phyloP scores from a whole-genome alignment of 2,797 vertebrate species.

The Alectoris magna region DNA sequence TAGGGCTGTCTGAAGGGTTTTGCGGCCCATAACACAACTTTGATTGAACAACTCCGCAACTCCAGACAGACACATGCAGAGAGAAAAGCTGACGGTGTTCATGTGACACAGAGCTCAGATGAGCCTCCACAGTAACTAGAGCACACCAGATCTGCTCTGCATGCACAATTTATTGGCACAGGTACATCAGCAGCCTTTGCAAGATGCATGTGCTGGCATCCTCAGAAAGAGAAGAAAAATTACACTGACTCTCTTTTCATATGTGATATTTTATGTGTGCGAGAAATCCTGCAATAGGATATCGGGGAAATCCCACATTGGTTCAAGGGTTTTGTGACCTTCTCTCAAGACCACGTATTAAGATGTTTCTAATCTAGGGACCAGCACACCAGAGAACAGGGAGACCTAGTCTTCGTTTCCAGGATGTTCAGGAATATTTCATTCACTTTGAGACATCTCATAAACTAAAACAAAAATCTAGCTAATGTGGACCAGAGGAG shows the following conservation, averaged over 20 bases:
- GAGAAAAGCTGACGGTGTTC: not conserved
- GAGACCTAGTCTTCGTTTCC: not conserved
- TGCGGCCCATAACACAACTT: not conserved
- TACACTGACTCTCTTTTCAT: not conserved
- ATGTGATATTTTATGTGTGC: not conserved
- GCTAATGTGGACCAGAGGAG: conserved; percentile 28
- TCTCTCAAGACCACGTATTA: not conserved
- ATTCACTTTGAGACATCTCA: conserved; percentile 11
- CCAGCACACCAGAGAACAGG: not conserved
- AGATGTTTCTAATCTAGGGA: not conserved
- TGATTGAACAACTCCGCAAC: not conserved
- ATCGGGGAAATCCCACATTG: not conserved
- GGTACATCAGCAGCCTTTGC: not conserved
- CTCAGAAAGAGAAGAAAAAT: not conserved
- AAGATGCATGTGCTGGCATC: not conserved
- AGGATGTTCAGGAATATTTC: not conserved
- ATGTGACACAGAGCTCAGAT: not conserved
- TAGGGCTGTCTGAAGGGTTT: not conserved
- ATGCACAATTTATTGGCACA: not conserved
- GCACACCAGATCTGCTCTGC: not conserved
- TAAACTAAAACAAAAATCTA: conserved; percentile 31
- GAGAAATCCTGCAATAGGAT: not conserved
- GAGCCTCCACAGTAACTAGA: not conserved
- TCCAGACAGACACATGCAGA: not conserved
- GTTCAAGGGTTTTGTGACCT: not conserved